Percentiles rank a stretch among this genome's conserved stretches.
Conservation (phyloP, 2,797 vertebrate species). For the Pterois miles region DNA sequence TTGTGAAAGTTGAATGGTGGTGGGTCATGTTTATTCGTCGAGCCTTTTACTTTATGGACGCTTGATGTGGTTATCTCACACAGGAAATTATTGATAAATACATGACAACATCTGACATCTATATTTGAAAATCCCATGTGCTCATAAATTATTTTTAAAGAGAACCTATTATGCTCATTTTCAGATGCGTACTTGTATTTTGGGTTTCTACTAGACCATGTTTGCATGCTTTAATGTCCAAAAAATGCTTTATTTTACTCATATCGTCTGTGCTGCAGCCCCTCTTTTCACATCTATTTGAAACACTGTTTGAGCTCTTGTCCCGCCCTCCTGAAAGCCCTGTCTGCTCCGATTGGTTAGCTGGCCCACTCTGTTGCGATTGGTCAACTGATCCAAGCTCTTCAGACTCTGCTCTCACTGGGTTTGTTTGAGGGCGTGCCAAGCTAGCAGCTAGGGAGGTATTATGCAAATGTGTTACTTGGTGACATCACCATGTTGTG, state of each 20-base stretch:
- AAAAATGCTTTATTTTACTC: background rate
- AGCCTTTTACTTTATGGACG: conserved; percentile 14
- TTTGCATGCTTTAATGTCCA: background rate
- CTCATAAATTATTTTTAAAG: background rate
- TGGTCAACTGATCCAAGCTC: background rate
- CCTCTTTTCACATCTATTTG: background rate
- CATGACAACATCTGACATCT: conserved; percentile 34
- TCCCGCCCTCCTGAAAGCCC: too few species aligned
- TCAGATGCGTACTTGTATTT: background rate
- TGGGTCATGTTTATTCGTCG: conserved; percentile 48
- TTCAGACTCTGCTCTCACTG: background rate
- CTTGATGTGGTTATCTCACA: background rate
- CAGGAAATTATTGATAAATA: conserved; percentile 31
- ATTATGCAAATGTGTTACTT: background rate
- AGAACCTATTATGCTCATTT: background rate
- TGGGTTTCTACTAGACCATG: background rate
- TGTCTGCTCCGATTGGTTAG: too few species aligned
- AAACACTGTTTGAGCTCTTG: background rate
- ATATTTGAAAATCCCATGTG: conserved; percentile 38
- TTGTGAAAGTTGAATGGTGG: conserved; percentile 22
- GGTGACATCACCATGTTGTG: background rate
- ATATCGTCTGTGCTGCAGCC: background rate
- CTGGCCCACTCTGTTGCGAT: too few species aligned
- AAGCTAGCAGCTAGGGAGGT: background rate
- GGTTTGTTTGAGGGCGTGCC: background rate